These are phyloP conservation scores for Cebus imitator DNA, from an alignment of 2,113 vertebrate species.

Conservation along the genomic window DNA sequence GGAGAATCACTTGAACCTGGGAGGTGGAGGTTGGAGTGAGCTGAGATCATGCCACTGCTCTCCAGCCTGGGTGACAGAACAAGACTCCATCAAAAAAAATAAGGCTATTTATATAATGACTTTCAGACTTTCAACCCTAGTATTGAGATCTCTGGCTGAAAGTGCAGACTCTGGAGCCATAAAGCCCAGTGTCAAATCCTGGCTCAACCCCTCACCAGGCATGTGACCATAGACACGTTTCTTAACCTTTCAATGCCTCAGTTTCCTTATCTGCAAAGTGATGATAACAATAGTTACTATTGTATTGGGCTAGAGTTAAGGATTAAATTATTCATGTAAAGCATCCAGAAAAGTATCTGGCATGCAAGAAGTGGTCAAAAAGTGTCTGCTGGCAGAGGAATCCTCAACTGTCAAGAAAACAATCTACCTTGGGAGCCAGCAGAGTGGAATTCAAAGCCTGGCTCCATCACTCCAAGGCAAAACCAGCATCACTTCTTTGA, in stretches of 20 bases:
- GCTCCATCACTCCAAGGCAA: no score
- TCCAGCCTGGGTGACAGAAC: no score
- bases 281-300: background rate
- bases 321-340: background rate
- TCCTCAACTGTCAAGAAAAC: background rate
- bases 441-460: background rate
- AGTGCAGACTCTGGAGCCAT: background rate
- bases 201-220: background rate
- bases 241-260: background rate
- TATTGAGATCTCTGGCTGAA: background rate
- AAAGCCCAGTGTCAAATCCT: background rate
- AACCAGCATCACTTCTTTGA: background rate
- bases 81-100: no score
- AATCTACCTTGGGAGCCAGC: background rate
- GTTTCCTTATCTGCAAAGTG: background rate
- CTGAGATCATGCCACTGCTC: no score
- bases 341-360: background rate
- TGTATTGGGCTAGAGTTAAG: background rate
- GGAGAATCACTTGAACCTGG: no score
- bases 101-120: background rate
- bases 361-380: no score
- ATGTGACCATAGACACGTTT: accelerated
- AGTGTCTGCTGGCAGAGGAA: no score
- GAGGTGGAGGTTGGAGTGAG: no score
- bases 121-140: background rate